A percentile compares a stretch with the other conserved stretches of the same genome.
phyloP scores from a whole-genome alignment of 2,888 invertebrate genomes.

The Ophonus ardosiacus region DNA sequence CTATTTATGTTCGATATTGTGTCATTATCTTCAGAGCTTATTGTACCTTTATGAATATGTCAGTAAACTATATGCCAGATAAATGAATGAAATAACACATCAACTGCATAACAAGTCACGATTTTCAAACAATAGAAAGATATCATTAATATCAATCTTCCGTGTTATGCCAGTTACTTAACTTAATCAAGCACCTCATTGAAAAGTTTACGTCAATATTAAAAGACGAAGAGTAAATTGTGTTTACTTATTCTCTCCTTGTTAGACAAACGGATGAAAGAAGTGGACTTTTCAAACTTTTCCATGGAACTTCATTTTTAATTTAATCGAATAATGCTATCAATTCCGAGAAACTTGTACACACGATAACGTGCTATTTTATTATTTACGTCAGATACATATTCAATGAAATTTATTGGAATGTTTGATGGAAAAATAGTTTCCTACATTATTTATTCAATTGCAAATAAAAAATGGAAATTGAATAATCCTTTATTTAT shows the following conservation, averaged over 20 bases:
- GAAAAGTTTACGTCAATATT: constrained; percentile 16
- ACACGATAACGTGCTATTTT: constrained; percentile 42
- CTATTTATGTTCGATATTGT: too few relatives aligned
- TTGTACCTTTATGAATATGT: too few relatives aligned
- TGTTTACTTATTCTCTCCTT: constrained; percentile 10
- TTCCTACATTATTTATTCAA: not conserved
- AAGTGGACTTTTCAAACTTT: constrained; percentile 32
- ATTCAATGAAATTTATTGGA: not conserved
- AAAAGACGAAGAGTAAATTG: constrained; percentile 8
- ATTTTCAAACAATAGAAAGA: not conserved
- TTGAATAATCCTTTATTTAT: too few relatives aligned
- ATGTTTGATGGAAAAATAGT: constrained; percentile 5
- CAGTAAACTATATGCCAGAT: too few relatives aligned
- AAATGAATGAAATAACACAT: not conserved
- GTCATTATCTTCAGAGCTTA: too few relatives aligned
- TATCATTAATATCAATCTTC: not conserved
- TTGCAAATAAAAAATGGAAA: not conserved
- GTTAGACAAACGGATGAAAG: not conserved
- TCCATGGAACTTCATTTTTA: constrained; percentile 51
- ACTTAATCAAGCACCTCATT: not conserved
- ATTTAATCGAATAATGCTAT: constrained; percentile 58
- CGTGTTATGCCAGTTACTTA: not conserved
- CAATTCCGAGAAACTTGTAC: constrained; percentile 53
- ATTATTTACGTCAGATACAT: constrained; percentile 41
- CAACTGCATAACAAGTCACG: not conserved